phyloP scores from a whole-genome alignment of 2,797 vertebrate genomes.

The Triplophysa bombifrons region DNA sequence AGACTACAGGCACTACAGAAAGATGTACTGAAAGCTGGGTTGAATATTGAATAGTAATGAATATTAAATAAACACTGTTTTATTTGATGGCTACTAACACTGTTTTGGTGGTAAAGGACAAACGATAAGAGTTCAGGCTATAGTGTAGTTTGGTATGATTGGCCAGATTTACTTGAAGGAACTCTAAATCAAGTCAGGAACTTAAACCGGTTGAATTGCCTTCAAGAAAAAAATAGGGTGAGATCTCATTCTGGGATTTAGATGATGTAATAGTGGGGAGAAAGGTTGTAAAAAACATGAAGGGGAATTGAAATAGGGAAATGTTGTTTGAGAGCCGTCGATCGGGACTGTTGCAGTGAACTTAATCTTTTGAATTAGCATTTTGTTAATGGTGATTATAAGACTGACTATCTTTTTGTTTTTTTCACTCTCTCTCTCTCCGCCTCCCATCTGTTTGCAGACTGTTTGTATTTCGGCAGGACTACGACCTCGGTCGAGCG shows the following conservation, averaged over 20 bases:
- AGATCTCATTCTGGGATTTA: neutral
- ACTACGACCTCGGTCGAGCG: constrained; percentile 72
- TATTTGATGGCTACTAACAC: neutral
- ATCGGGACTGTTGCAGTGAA: neutral
- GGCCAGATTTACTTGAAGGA: too few species aligned
- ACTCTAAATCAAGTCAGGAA: too few species aligned
- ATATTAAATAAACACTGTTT: neutral
- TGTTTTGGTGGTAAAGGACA: constrained; percentile 10
- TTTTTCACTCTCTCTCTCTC: neutral
- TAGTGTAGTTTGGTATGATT: too few species aligned
- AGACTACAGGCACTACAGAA: neutral
- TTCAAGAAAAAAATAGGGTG: neutral
- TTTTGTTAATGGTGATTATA: neutral
- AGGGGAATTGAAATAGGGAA: constrained; percentile 46
- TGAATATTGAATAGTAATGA: neutral
- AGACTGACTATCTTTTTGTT: neutral
- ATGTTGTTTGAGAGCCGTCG: neutral
- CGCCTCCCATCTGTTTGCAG: constrained; percentile 53
- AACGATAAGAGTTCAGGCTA: too few species aligned
- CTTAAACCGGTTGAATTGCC: neutral
- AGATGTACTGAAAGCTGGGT: neutral
- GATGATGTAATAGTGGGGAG: constrained; percentile 11
- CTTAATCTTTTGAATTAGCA: neutral
- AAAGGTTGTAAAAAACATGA: neutral
- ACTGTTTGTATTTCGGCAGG: constrained; percentile 72